Percentiles rank a stretch among this genome's conserved stretches.
phyloP scores from a whole-genome alignment of 35 echinoderm and acorn worm species.

The Lytechinus pictus region DNA sequence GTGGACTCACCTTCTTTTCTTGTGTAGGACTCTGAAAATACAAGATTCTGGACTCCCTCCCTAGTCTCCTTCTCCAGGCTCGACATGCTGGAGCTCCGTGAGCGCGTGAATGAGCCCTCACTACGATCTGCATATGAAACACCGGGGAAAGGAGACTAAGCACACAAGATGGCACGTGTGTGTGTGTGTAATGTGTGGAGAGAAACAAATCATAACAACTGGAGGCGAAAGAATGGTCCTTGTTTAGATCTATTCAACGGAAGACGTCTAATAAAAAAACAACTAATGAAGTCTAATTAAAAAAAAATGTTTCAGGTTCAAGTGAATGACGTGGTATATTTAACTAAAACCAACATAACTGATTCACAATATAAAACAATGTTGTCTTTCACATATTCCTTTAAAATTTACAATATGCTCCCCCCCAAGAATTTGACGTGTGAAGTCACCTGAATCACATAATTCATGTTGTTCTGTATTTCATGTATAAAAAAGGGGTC shows the following conservation, averaged over 20 bases:
- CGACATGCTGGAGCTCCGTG: conserved; percentile 98
- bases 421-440: too few species aligned
- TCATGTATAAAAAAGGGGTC: too few species aligned
- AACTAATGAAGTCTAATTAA: background rate
- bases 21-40: conserved; percentile 95
- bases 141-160: conserved; percentile 52
- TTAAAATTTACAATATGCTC: too few species aligned
- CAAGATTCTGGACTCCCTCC: conserved; percentile 84
- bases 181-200: conserved; percentile 27
- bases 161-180: conserved; percentile 33
- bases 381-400: background rate
- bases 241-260: background rate
- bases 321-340: background rate
- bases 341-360: background rate
- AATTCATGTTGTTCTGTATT: too few species aligned
- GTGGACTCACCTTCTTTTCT: conserved; percentile 95
- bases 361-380: background rate
- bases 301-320: background rate
- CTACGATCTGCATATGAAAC: conserved; percentile 85
- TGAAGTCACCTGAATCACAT: too few species aligned
- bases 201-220: background rate
- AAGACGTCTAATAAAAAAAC: background rate
- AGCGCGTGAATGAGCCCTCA: conserved; percentile 96
- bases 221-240: background rate
- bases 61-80: conserved; percentile 98